phyloP scores from a whole-genome alignment of 2,888 invertebrate genomes.

The Drosophila recens region DNA sequence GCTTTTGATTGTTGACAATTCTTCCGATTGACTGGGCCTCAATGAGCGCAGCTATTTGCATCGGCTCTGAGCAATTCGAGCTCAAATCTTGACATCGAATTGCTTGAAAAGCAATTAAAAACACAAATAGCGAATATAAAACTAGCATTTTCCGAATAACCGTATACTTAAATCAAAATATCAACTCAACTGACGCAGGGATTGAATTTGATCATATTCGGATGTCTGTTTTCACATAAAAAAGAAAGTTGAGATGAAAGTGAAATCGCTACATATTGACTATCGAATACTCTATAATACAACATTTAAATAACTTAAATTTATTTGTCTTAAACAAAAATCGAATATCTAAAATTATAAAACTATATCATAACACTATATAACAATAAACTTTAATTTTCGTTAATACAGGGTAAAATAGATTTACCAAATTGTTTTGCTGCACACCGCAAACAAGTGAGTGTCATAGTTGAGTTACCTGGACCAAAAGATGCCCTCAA shows the following conservation, averaged over 20 bases:
- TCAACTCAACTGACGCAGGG: slow-evolving; percentile 7
- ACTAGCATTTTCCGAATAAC: slow-evolving; percentile 16
- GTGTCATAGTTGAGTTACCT: background rate
- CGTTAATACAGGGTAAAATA: background rate
- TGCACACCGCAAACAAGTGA: slow-evolving; percentile 5
- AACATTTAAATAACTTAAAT: background rate
- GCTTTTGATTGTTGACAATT: slow-evolving; percentile 20
- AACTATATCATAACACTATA: background rate
- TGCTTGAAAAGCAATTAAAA: background rate
- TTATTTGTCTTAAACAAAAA: background rate
- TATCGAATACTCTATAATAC: slow-evolving; percentile 2
- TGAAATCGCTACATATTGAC: background rate
- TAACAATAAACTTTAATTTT: background rate
- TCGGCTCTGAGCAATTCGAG: background rate
- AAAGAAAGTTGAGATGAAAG: slow-evolving; percentile 14
- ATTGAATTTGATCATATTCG: slow-evolving; percentile 6
- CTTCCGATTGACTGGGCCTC: slow-evolving; percentile 24
- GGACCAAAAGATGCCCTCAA: background rate
- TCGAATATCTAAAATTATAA: background rate
- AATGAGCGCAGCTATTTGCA: slow-evolving; percentile 6
- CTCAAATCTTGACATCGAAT: background rate
- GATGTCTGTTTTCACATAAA: slow-evolving; percentile 3
- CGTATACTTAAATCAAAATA: slow-evolving; percentile 6
- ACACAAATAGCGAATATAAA: background rate
- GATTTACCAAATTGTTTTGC: background rate